These are phyloP conservation scores for Artemisiospiza belli DNA, from an alignment of 2,113 vertebrate genomes.

Conservation along the genomic window DNA sequence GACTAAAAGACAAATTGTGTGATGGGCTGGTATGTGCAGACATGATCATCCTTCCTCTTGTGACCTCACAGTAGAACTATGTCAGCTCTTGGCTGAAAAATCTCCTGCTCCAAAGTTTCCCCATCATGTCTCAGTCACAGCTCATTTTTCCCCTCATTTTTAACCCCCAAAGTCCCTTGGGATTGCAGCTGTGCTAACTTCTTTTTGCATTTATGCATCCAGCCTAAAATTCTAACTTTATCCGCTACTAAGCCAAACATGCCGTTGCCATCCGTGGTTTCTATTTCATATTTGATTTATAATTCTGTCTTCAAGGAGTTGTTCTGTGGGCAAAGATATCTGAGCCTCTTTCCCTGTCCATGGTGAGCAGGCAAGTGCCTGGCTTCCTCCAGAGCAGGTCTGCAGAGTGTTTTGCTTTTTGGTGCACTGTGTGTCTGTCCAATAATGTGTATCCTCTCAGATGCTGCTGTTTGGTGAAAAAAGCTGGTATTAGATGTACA, in stretches of 20 bases:
- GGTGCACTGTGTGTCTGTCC: not conserved
- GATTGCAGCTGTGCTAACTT: not conserved
- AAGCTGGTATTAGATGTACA: not conserved
- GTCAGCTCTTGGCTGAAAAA: not conserved
- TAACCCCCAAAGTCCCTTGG: not conserved
- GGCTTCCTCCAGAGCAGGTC: not conserved
- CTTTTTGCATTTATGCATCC: not conserved
- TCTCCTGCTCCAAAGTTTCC: not conserved
- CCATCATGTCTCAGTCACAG: not conserved
- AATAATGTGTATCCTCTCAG: fast-evolving
- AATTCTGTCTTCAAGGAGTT: not conserved
- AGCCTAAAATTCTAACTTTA: not conserved
- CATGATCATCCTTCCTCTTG: not conserved
- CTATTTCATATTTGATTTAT: not conserved
- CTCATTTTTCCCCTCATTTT: not conserved
- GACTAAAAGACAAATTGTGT: not conserved
- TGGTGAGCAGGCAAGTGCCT: not conserved
- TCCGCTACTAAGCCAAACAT: not conserved
- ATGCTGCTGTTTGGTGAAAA: not conserved
- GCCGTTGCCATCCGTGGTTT: not conserved
- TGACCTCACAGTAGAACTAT: constrained; percentile 4
- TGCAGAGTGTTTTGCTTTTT: not conserved
- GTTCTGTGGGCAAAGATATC: not conserved
- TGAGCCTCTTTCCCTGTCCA: not conserved
- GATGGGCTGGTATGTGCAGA: not conserved